Conservation (phyloP, 2,113 vertebrate genomes). For the Muntiacus reevesi region DNA sequence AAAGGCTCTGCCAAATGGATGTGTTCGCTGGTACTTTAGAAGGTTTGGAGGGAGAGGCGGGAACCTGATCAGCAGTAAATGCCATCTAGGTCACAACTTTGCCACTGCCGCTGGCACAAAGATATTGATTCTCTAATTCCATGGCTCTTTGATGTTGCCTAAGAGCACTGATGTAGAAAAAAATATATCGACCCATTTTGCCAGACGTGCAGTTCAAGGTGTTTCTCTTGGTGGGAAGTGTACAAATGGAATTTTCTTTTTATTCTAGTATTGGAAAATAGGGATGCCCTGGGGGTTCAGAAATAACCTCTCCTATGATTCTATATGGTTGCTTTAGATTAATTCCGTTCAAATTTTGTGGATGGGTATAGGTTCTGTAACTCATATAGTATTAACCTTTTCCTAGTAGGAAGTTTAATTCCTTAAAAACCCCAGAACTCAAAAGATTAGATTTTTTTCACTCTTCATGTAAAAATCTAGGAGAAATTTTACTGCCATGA, state of each 20-base stretch:
- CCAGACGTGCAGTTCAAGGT: slow-evolving; percentile 57
- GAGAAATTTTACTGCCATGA: background rate
- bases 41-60: slow-evolving; percentile 65
- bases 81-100: slow-evolving; percentile 76
- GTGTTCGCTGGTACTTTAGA: slow-evolving; percentile 53
- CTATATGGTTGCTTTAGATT: background rate
- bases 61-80: slow-evolving; percentile 76
- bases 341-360: slow-evolving; percentile 21
- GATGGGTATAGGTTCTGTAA: slow-evolving; percentile 41
- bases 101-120: slow-evolving; percentile 68
- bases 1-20: slow-evolving; percentile 45
- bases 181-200: slow-evolving; percentile 73
- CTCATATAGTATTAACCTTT: slow-evolving; percentile 50
- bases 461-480: background rate
- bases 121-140: slow-evolving; percentile 79
- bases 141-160: slow-evolving; percentile 79
- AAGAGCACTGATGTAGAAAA: slow-evolving; percentile 68
- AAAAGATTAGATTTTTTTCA: background rate
- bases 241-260: slow-evolving; percentile 73
- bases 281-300: background rate
- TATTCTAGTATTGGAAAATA: slow-evolving; percentile 69
- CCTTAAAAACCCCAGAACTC: background rate
- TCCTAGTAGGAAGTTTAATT: background rate
- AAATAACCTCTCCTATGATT: slow-evolving; percentile 54
- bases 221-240: slow-evolving; percentile 59